These are phyloP conservation scores for Melopsittacus undulatus DNA, from an alignment of 2,797 vertebrate genomes.

Conservation along the genomic window DNA sequence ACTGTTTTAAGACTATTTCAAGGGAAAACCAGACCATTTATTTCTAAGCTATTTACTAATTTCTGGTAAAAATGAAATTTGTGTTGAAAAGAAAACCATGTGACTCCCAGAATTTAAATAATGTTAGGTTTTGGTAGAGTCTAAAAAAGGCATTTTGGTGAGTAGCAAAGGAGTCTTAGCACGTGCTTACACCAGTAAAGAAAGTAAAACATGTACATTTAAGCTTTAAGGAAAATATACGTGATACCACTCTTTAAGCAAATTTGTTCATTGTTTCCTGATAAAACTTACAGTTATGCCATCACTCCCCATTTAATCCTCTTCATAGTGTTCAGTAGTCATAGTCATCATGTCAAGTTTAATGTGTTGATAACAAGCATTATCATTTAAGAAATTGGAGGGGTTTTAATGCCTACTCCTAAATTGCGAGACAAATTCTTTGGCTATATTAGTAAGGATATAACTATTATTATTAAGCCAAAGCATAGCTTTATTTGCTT, in stretches of 20 bases:
- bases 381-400: not conserved
- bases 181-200: not conserved
- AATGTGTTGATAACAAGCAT: not conserved
- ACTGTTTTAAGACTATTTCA: conserved; percentile 52
- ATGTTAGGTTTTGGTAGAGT: not conserved
- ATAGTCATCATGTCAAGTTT: not conserved
- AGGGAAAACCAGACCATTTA: not conserved
- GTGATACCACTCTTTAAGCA: not conserved
- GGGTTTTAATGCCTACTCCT: not conserved
- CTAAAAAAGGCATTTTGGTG: not conserved
- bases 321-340: not conserved
- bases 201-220: not conserved
- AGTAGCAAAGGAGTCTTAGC: not conserved
- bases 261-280: not conserved
- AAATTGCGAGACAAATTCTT: not conserved
- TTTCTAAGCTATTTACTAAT: conserved; percentile 45
- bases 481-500: not conserved
- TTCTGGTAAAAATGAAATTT: conserved; percentile 65
- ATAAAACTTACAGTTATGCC: not conserved
- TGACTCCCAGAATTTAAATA: conserved; percentile 21
- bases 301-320: not conserved
- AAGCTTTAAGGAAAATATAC: not conserved
- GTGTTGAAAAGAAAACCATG: conserved; percentile 60
- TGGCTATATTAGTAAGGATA: not conserved
- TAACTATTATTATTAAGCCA: not conserved